Evolutionary conservation across 2,113 vertebrate species (phyloP), one percentile per base, ranked within the genome.

Genomic region (Symphodus melops): DNA sequence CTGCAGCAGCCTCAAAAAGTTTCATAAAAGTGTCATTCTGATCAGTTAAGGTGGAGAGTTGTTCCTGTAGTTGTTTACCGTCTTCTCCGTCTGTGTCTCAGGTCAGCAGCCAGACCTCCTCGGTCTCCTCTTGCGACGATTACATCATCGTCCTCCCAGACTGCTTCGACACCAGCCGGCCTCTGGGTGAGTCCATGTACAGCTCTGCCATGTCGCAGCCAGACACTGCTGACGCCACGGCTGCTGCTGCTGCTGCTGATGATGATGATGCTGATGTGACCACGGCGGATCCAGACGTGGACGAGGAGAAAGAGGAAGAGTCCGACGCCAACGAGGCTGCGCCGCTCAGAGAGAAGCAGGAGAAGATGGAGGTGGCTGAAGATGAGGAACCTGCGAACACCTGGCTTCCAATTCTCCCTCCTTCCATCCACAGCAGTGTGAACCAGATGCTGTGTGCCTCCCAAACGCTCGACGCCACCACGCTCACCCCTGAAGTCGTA

Each of bases 131-230:
- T 65, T 87, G 90, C 0, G 97, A 99, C 66, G 97, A 99, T 81
- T 99, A 97, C 79, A 96, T 97, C 87, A 95, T 99, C 5, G 94
- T 99, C 82, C 94, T 99, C 59, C 98, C 98, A 0, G 97, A 99
- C 90, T 99, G 98, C 92, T 99, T 99, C 53, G 97, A 99, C 87
- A 99, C 95, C 67, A 97, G 95, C 72, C 96, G 97, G 36, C 97
- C 98, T 2, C 91, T 99, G 53, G 96, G 95, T 14, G 96, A 98
- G 79, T 98, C 97, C 71, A 95, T 97, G 95, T 98, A 98, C 56
- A 97, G 96, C 88, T 98, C 98, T 0, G 95, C 97, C 10, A 93
- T 97, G 88, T 98, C 96, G 1, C 95, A 97, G 88, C 91, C 95
- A 4, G 95, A 92, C 49, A 41, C 89, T 1, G 90, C 7, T 0